These are phyloP conservation scores for Arctocebus calabarensis DNA, from an alignment of 2,797 vertebrate genomes.

Conservation along the genomic window DNA sequence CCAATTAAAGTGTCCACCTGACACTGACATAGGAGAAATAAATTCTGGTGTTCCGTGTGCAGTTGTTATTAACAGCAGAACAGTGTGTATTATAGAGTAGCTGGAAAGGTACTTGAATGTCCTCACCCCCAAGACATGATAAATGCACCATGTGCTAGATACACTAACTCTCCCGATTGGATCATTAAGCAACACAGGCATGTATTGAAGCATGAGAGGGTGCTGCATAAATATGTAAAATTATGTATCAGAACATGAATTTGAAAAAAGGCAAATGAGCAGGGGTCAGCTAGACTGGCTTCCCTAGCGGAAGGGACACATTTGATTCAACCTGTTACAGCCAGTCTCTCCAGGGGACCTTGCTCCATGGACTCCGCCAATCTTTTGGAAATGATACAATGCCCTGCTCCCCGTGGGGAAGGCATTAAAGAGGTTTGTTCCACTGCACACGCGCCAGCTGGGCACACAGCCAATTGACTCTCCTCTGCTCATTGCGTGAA, in stretches of 20 bases:
- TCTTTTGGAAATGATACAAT: constrained; percentile 73
- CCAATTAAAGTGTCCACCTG: too few species aligned
- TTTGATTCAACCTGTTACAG: constrained; percentile 54
- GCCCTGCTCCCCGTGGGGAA: constrained; percentile 74
- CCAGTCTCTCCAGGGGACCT: constrained; percentile 56
- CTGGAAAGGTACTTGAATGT: not conserved
- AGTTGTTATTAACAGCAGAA: not conserved
- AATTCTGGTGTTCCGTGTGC: not conserved
- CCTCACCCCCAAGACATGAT: not conserved
- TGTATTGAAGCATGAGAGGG: not conserved
- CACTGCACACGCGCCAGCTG: constrained; percentile 51
- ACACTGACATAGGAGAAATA: not conserved
- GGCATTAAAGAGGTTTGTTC: constrained; percentile 83
- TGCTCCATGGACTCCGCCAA: not conserved
- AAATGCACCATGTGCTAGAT: not conserved
- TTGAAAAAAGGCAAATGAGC: not conserved
- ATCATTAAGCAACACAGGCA: not conserved
- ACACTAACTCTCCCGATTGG: not conserved
- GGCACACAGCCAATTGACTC: constrained; percentile 67
- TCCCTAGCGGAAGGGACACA: not conserved
- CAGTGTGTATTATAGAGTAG: not conserved
- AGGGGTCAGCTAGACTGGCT: not conserved
- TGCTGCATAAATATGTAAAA: not conserved
- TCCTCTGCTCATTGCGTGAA: not conserved
- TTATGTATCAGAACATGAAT: not conserved